These are phyloP conservation scores for Mamestra configurata DNA, from an alignment of 1,140 invertebrate genomes.

Conservation along the genomic window DNA sequence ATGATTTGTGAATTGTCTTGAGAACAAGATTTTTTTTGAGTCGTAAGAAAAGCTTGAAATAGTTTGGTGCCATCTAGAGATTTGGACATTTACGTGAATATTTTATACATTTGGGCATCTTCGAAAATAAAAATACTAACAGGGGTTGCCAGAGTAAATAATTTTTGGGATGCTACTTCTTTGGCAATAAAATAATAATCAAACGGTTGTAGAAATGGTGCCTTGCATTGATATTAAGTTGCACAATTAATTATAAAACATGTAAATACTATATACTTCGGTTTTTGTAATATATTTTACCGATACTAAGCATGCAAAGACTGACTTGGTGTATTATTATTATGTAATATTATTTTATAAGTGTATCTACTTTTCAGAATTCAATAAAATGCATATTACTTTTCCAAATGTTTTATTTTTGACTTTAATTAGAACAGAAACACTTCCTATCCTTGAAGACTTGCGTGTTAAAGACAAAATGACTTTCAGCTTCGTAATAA, in stretches of 20 bases:
- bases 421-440: no score
- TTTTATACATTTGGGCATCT: neutral
- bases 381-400: slow-evolving; percentile 77
- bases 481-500: no score
- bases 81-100: slow-evolving; percentile 7
- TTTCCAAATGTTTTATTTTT: slow-evolving; percentile 63
- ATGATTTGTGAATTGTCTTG: neutral
- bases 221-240: slow-evolving; percentile 55
- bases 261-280: slow-evolving; percentile 64
- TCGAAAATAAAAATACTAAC: neutral
- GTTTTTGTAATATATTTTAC: slow-evolving; percentile 74
- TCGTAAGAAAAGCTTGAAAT: neutral
- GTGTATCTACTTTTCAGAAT: slow-evolving; percentile 77
- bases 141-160: slow-evolving; percentile 15
- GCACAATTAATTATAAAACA: slow-evolving; percentile 57
- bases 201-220: slow-evolving; percentile 36
- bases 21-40: neutral
- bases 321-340: slow-evolving; percentile 85
- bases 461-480: no score
- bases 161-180: slow-evolving; percentile 17
- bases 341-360: slow-evolving; percentile 71
- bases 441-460: no score
- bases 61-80: slow-evolving; percentile 42
- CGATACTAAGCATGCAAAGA: slow-evolving; percentile 85
- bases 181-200: slow-evolving; percentile 32